A percentile compares a stretch with the other conserved stretches of the same genome.
phyloP scores from a whole-genome alignment of 1,140 invertebrate genomes.

The Scaptodrosophila lebanonensis region DNA sequence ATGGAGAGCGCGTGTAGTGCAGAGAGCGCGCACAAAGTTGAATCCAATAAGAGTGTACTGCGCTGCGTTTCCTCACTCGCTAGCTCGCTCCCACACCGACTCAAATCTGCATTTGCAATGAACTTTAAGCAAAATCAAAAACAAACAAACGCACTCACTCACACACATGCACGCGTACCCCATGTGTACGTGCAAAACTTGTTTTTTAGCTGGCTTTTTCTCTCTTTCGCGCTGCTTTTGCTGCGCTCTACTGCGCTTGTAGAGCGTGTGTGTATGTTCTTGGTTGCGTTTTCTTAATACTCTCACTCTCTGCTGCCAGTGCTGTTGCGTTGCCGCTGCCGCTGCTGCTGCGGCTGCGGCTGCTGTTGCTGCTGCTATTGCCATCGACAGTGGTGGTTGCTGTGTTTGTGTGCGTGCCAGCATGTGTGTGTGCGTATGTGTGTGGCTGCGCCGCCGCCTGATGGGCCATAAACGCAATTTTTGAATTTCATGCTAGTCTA shows the following conservation, averaged over 20 bases:
- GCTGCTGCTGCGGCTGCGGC: constrained; percentile 19
- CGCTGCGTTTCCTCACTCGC: not conserved
- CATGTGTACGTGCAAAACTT: constrained; percentile 26
- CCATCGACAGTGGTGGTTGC: constrained; percentile 23
- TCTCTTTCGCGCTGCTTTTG: too few species aligned
- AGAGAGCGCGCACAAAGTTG: constrained; percentile 7
- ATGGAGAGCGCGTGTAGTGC: too few species aligned
- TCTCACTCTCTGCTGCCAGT: constrained; percentile 36
- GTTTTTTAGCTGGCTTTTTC: constrained; percentile 22
- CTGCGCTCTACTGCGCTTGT: constrained; percentile 59
- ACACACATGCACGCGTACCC: constrained; percentile 5
- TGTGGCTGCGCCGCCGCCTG: constrained; percentile 34
- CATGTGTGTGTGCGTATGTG: not conserved
- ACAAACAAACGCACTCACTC: constrained; percentile 25
- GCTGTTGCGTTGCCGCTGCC: constrained; percentile 42
- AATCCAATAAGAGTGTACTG: constrained; percentile 16
- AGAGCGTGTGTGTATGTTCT: too few species aligned
- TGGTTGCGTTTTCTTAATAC: constrained; percentile 33
- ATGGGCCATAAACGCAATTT: constrained; percentile 76
- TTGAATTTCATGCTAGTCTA: constrained; percentile 69
- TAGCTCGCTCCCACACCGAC: constrained; percentile 25
- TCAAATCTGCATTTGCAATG: constrained; percentile 63
- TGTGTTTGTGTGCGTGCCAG: constrained; percentile 11
- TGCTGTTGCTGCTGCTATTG: constrained; percentile 23
- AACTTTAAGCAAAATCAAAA: constrained; percentile 46